A percentile compares a stretch with the other conserved stretches of the same genome.
Conservation (phyloP, 1,140 invertebrate genomes). For the Nasonia giraulti region DNA sequence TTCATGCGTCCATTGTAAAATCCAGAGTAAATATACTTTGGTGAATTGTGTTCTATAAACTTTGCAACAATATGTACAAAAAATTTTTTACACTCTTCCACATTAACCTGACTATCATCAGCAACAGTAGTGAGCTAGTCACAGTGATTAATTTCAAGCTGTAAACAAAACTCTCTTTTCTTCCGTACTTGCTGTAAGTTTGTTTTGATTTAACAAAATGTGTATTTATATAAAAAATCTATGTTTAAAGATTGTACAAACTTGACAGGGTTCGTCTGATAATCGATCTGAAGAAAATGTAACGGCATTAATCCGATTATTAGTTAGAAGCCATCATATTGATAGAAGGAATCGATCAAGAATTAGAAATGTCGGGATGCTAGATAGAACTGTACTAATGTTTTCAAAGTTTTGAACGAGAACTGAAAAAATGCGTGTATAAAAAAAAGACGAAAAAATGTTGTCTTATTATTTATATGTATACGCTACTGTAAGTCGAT, state of each 20-base stretch:
- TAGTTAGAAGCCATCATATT: constrained; percentile 15
- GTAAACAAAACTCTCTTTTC: constrained; percentile 35
- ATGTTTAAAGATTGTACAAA: constrained; percentile 50
- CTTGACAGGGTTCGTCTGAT: constrained; percentile 25
- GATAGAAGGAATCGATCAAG: constrained; percentile 25
- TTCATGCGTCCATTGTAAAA: constrained; percentile 3
- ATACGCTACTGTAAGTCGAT: constrained; percentile 52
- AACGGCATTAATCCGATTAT: constrained; percentile 21
- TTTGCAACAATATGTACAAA: constrained; percentile 39
- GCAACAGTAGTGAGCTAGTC: constrained; percentile 48
- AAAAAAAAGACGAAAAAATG: constrained; percentile 52
- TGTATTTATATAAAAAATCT: constrained; percentile 44
- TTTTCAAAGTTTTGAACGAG: constrained; percentile 45
- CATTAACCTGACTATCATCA: constrained; percentile 37
- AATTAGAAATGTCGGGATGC: constrained; percentile 28
- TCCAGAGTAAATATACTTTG: constrained; percentile 18
- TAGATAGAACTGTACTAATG: constrained; percentile 42
- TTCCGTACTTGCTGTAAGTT: constrained; percentile 43
- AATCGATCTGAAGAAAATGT: constrained; percentile 29
- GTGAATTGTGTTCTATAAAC: constrained; percentile 27
- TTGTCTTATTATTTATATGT: constrained; percentile 52
- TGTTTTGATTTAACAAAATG: constrained; percentile 31
- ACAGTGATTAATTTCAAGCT: constrained; percentile 39
- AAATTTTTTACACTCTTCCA: constrained; percentile 22
- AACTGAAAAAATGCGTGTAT: constrained; percentile 49